Base-by-base conservation (phyloP, 2,888 invertebrate species). In the Ectemnius continuus region DNA sequence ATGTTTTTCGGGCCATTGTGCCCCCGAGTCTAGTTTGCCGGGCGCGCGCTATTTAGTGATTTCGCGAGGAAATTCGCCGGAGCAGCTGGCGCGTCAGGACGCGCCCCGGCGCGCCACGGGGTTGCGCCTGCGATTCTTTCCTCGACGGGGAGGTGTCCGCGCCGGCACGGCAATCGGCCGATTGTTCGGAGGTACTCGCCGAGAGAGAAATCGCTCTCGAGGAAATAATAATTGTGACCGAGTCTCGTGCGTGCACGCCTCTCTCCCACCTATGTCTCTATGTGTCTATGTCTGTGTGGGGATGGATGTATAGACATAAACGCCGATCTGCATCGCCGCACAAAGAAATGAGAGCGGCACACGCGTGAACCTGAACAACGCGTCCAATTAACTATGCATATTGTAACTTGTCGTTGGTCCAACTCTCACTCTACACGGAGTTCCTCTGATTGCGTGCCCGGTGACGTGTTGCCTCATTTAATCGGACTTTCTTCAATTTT, bases 201-300 rank as follows among this genome's bases (percentile, higher is more conserved):
- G 88, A 86, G 82, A 36, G 36, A 80, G 82, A 85, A 88, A 83
- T 87, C 89, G 86, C 75, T 89, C 88, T 89, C 84, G 83, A 88
- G 89, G 89, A 90, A 90, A 90, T 36, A 89, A 90, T 90, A 90
- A 90, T 90, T 89, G 87, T 83, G 82, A 36, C 81, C 72, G 74
- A 18, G 64, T 61, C 61, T 66, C 58, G 52, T 52, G 52, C 13
- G 16, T 16, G n/a, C 52, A 18, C 45, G 36, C 36, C 36, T 36
- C 8, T 36, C 11, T 36, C 36, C 6, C 68, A 16, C 52, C 16
- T 52, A 16, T 52, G 14, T 52, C 3, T 23, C 2, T 23, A 20
- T 20, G 20, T 23, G 3, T 23, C n/a, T n/a, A n/a, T n/a, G n/a
- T 23, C 2, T 23, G 2, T 20, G 20, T 23, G 3, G 2, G 23